A percentile compares a stretch with the other conserved stretches of the same genome.
Evolutionary conservation across 2,888 invertebrate genomes (phyloP).

Genomic region (Glyphotaelius pellucidus): DNA sequence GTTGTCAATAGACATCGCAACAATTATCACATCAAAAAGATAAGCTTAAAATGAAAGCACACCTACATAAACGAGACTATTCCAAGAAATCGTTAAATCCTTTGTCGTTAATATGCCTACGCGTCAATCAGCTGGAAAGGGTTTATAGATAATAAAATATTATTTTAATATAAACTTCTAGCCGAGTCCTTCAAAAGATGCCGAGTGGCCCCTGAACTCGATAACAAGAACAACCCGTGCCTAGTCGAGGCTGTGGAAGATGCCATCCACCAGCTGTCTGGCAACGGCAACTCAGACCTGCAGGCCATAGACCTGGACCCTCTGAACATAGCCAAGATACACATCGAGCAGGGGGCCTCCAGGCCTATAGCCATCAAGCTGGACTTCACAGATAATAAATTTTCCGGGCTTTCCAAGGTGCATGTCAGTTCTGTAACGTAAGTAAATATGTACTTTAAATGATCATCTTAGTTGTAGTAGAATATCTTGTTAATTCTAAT

Average conservation of each 20-base stretch:
- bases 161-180: conserved; percentile 64
- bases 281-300: conserved; percentile 66
- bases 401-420: conserved; percentile 52
- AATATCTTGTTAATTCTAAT: no score
- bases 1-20: no score
- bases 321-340: conserved; percentile 53
- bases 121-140: background rate
- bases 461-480: no score
- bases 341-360: conserved; percentile 58
- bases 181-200: conserved; percentile 68
- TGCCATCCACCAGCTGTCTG: conserved; percentile 65
- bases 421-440: conserved; percentile 56
- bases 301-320: conserved; percentile 62
- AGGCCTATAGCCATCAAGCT: conserved; percentile 64
- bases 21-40: no score
- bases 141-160: background rate
- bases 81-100: background rate
- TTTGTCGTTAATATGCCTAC: background rate
- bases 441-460: conserved; percentile 10
- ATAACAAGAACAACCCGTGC: conserved; percentile 68
- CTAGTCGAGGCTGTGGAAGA: conserved; percentile 67
- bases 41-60: no score
- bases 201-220: conserved; percentile 66
- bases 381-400: conserved; percentile 53
- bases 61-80: background rate